phyloP scores from a whole-genome alignment of 2,113 vertebrate genomes.

The Rhea pennata region DNA sequence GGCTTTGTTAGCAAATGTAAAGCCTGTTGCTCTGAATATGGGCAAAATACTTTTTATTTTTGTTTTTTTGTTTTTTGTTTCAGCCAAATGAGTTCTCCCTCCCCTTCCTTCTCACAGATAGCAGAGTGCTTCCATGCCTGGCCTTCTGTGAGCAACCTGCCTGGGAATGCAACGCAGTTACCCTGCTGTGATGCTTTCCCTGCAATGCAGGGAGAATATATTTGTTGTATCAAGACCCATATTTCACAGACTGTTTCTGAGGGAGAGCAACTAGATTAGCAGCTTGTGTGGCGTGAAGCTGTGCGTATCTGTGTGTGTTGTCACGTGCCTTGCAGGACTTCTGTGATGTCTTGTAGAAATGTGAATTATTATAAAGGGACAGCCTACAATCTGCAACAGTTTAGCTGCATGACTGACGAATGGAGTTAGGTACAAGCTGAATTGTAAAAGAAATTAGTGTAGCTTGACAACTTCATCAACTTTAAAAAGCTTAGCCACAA shows the following conservation, averaged over 20 bases:
- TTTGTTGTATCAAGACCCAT: neutral
- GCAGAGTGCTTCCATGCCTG: neutral
- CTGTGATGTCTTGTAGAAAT: neutral
- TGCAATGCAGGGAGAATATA: neutral
- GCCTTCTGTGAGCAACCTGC: neutral
- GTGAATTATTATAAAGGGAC: neutral
- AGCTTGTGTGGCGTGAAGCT: neutral
- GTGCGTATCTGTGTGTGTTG: neutral
- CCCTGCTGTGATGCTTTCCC: neutral
- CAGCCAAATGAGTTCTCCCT: neutral
- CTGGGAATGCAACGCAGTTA: neutral
- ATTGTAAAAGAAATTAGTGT: neutral
- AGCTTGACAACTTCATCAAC: neutral
- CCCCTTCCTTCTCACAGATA: neutral
- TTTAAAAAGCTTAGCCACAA: neutral
- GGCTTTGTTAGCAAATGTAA: neutral
- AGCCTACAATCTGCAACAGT: neutral
- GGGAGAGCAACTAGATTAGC: neutral
- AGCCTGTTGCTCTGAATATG: neutral
- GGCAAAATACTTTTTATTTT: neutral
- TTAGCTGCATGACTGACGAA: neutral
- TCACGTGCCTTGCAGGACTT: neutral
- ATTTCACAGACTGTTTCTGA: neutral
- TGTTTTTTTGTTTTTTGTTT: neutral
- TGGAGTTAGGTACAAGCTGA: neutral